A percentile compares a stretch with the other conserved stretches of the same genome.
phyloP scores from a whole-genome alignment of 2,888 invertebrate genomes.

The Celastrina argiolus region DNA sequence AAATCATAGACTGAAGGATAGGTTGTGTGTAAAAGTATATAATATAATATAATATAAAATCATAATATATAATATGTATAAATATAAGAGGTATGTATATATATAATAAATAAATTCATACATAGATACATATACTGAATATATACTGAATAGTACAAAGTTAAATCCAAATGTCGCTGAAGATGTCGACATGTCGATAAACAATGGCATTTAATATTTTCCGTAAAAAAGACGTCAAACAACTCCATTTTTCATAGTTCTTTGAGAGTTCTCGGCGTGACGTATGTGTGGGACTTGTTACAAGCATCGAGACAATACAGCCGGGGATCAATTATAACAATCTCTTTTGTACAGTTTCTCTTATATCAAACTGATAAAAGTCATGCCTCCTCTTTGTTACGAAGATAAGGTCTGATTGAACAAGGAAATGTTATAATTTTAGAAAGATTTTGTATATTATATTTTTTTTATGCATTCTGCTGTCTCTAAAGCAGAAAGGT shows the following conservation, averaged over 20 bases:
- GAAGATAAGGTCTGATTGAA: neutral
- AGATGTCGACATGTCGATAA: neutral
- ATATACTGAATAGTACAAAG: neutral
- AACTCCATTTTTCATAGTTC: constrained; percentile 15
- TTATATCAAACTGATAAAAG: constrained; percentile 3
- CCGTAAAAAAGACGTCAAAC: neutral
- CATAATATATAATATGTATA: too few species aligned
- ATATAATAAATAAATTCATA: too few species aligned
- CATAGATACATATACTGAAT: too few species aligned
- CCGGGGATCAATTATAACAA: neutral
- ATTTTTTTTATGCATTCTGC: too few species aligned
- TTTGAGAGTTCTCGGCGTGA: constrained; percentile 28
- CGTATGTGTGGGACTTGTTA: constrained; percentile 24
- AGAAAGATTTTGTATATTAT: too few species aligned
- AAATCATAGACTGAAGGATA: too few species aligned
- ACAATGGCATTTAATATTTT: neutral
- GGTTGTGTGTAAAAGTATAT: too few species aligned
- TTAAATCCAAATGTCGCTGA: neutral
- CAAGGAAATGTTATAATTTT: neutral
- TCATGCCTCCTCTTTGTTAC: neutral
- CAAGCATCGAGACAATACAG: neutral
- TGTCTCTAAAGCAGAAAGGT: too few species aligned
- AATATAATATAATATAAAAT: too few species aligned
- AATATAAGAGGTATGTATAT: too few species aligned
- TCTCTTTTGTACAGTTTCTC: constrained; percentile 14